Conservation (phyloP, 53 echinoderm and acorn worm species). For the Holothuria leucospilota region DNA sequence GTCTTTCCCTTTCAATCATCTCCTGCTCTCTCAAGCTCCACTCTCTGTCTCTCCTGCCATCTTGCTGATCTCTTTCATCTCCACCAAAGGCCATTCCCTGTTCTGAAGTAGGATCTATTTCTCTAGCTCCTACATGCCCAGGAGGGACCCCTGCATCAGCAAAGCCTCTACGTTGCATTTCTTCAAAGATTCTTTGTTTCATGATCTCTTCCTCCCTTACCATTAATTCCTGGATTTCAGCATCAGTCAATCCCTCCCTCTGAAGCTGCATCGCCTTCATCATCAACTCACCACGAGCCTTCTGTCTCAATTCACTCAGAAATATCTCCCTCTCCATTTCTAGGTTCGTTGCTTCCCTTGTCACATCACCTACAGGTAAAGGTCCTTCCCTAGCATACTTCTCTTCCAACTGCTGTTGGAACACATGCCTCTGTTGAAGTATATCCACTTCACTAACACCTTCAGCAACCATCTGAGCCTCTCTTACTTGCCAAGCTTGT, state of each 20-base stretch:
- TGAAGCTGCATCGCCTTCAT: constrained; percentile 16
- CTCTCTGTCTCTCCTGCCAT: too few relatives aligned
- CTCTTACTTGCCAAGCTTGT: constrained; percentile 25
- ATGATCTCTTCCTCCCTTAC: constrained; percentile 19
- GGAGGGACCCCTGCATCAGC: neutral
- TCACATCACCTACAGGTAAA: neutral
- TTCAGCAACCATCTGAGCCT: neutral
- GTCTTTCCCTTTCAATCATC: too few relatives aligned
- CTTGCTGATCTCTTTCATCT: too few relatives aligned
- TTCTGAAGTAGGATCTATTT: too few relatives aligned
- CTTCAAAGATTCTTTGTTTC: constrained; percentile 17
- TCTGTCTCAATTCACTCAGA: neutral
- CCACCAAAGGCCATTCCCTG: too few relatives aligned
- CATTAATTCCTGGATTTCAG: constrained; percentile 17
- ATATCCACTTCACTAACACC: constrained; percentile 17
- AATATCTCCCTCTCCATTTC: neutral
- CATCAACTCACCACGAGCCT: constrained; percentile 25
- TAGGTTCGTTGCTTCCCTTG: too few relatives aligned
- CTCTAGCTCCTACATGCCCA: too few relatives aligned
- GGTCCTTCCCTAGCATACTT: neutral
- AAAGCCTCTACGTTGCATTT: neutral
- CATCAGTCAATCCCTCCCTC: constrained; percentile 17
- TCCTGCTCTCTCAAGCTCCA: too few relatives aligned
- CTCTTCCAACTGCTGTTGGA: constrained; percentile 22
- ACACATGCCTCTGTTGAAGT: constrained; percentile 10